These are phyloP conservation scores for Drosophila littoralis DNA, from an alignment of 1,140 invertebrate species.

Conservation along the genomic window DNA sequence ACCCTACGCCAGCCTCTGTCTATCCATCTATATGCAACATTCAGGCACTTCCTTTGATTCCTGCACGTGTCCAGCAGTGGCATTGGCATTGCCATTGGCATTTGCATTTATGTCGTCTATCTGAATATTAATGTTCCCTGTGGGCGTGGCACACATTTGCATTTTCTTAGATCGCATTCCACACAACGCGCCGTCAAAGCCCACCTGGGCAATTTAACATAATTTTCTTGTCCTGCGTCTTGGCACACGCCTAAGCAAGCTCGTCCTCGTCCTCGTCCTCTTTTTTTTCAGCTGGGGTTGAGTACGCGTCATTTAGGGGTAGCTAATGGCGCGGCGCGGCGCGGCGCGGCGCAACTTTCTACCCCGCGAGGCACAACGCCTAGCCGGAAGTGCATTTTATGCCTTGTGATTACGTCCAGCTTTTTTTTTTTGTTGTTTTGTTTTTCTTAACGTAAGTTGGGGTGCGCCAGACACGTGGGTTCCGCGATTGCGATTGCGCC, in stretches of 20 bases:
- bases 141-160: constrained; percentile 62
- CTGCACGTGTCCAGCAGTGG: constrained; percentile 67
- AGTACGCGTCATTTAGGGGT: constrained; percentile 29
- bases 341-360: too few relatives aligned
- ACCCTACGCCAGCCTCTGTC: constrained; percentile 14
- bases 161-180: constrained; percentile 45
- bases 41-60: constrained; percentile 9
- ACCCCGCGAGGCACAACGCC: constrained; percentile 1
- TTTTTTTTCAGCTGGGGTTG: neutral
- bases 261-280: neutral
- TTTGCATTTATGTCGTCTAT: constrained; percentile 47
- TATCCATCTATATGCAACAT: constrained; percentile 3
- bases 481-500: neutral
- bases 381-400: constrained; percentile 81
- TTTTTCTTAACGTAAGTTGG: constrained; percentile 16
- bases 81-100: constrained; percentile 32
- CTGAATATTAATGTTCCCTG: constrained; percentile 1
- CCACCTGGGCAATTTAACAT: constrained; percentile 8
- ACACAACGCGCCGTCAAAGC: too few relatives aligned
- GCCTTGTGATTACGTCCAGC: constrained; percentile 65
- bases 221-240: constrained; percentile 15
- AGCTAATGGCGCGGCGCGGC: neutral
- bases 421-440: constrained; percentile 10
- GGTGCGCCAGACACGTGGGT: constrained; percentile 74
- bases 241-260: constrained; percentile 57